Conservation (phyloP, 2,113 vertebrate genomes). For the Microcebus griseorufus region DNA sequence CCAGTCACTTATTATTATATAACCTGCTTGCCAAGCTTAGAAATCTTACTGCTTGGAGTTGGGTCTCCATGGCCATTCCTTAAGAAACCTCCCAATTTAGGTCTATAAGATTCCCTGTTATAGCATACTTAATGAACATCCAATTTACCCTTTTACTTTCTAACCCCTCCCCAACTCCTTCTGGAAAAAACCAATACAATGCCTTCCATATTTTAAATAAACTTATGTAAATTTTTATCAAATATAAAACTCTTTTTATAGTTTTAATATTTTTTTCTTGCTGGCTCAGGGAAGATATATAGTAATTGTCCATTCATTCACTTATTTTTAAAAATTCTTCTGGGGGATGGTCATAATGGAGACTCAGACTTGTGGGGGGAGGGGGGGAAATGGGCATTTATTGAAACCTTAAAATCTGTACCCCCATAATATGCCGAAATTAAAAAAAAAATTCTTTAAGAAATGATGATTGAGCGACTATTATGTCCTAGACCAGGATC, state of each 20-base stretch:
- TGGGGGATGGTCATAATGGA: too few species aligned
- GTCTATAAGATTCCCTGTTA: background rate
- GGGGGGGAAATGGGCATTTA: too few species aligned
- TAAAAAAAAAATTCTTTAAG: slow-evolving; percentile 33
- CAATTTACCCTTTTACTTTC: background rate
- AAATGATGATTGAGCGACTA: background rate
- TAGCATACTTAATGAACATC: background rate
- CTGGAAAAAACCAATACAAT: background rate
- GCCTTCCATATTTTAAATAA: background rate
- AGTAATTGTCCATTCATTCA: background rate
- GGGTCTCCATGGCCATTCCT: background rate
- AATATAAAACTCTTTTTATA: background rate
- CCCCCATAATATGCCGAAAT: background rate
- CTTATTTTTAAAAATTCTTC: slow-evolving; percentile 28
- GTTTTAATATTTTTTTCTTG: slow-evolving; percentile 6
- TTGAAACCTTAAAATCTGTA: too few species aligned
- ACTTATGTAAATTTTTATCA: background rate
- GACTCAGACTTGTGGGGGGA: too few species aligned
- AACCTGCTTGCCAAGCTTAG: background rate
- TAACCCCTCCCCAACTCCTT: background rate
- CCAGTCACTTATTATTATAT: background rate
- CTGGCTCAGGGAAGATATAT: background rate
- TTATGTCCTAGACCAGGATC: background rate
- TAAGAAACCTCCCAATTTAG: background rate
- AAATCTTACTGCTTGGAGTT: background rate